Conservation (phyloP, 2,113 vertebrate genomes). For the Chaetura pelagica region DNA sequence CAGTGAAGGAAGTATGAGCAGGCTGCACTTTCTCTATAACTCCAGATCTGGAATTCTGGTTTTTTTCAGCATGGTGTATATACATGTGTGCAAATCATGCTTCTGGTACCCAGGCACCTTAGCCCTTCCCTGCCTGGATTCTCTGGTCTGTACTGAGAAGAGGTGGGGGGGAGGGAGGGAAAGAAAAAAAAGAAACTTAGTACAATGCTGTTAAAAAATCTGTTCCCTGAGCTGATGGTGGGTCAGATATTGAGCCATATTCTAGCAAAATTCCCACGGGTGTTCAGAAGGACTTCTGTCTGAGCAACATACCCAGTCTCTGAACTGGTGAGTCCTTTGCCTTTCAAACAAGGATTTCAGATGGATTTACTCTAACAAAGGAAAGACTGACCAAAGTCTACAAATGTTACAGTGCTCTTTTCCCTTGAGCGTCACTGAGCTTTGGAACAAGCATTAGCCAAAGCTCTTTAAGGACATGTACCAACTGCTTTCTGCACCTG, state of each 20-base stretch:
- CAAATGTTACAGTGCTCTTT: background rate
- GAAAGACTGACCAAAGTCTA: conserved; percentile 3
- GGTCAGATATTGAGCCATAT: background rate
- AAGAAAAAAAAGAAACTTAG: background rate
- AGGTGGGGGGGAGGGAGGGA: too few species aligned
- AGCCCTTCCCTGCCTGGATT: background rate
- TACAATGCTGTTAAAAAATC: background rate
- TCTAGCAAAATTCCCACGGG: background rate
- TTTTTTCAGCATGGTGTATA: background rate
- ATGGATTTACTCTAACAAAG: conserved; percentile 14
- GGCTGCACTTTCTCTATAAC: background rate
- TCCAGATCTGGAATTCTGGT: background rate
- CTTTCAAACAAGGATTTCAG: conserved; percentile 4
- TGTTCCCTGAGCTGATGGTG: background rate
- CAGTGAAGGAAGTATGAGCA: background rate
- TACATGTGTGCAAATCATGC: background rate
- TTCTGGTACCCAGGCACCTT: background rate
- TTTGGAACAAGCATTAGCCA: background rate
- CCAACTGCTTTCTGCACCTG: background rate
- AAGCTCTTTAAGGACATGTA: background rate
- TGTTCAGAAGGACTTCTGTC: background rate
- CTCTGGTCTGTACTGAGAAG: background rate
- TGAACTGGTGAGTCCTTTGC: background rate
- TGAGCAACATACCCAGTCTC: background rate
- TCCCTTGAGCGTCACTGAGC: background rate